phyloP scores from a whole-genome alignment of 2,888 invertebrate genomes.

The Hypena proboscidalis region DNA sequence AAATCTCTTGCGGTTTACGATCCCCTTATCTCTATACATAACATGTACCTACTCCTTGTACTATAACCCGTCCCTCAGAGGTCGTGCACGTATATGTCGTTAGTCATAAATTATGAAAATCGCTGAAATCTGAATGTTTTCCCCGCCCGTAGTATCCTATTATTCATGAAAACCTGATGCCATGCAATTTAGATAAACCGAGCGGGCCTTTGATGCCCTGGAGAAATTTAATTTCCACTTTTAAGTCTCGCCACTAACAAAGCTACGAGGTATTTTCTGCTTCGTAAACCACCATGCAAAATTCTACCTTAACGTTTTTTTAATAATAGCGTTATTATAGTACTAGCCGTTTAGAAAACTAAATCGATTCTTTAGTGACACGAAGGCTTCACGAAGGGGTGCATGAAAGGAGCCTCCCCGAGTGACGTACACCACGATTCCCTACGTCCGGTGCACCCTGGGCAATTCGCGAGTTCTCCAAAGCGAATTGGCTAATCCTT shows the following conservation, averaged over 20 bases:
- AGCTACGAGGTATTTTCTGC: slow-evolving; percentile 45
- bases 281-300: slow-evolving; percentile 40
- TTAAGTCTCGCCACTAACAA: slow-evolving; percentile 54
- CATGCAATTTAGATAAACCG: slow-evolving; percentile 70
- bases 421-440: no score
- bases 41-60: no score
- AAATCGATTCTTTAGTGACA: slow-evolving; percentile 26
- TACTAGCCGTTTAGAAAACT: slow-evolving; percentile 10
- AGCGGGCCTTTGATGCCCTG: slow-evolving; percentile 53
- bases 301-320: slow-evolving; percentile 25
- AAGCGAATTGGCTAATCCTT: no score
- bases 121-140: slow-evolving; percentile 40
- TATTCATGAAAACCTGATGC: slow-evolving; percentile 67
- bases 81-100: neutral
- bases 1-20: slow-evolving; percentile 18
- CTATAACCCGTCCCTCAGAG: neutral
- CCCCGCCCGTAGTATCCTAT: slow-evolving; percentile 43
- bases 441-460: no score
- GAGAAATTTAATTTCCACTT: slow-evolving; percentile 73
- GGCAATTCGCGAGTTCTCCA: no score
- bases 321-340: slow-evolving; percentile 19
- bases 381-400: slow-evolving; percentile 9
- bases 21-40: slow-evolving; percentile 7
- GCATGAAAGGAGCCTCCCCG: no score
- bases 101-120: slow-evolving; percentile 37